phyloP scores from a whole-genome alignment of 2,888 invertebrate genomes.

The Caenorhabditis sp. region DNA sequence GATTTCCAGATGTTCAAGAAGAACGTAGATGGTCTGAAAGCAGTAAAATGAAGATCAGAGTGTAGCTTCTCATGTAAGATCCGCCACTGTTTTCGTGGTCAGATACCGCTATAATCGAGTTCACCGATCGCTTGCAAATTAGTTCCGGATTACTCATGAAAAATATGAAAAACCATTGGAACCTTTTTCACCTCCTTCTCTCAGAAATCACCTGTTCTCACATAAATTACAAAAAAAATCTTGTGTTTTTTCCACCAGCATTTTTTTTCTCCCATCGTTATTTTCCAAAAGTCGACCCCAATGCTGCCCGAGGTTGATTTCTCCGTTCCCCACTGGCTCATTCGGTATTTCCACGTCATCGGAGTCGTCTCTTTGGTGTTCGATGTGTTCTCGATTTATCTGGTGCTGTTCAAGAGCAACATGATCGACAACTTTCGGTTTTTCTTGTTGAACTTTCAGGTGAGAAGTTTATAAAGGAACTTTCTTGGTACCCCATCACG shows the following conservation, averaged over 20 bases:
- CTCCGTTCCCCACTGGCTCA: conserved; percentile 38
- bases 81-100: no score
- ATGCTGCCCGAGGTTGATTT: conserved; percentile 7
- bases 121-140: not conserved
- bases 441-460: conserved; percentile 55
- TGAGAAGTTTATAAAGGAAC: not conserved
- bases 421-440: conserved; percentile 45
- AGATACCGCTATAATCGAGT: no score
- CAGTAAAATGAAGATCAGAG: no score
- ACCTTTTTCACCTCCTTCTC: no score
- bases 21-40: no score
- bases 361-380: conserved; percentile 28
- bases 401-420: conserved; percentile 37
- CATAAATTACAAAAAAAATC: no score
- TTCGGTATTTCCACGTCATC: conserved; percentile 39
- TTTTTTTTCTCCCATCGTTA: no score
- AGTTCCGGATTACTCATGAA: conserved; percentile 1
- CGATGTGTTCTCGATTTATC: conserved; percentile 44
- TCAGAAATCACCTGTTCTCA: not conserved
- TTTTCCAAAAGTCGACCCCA: no score
- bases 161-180: not conserved
- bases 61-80: no score
- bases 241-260: not conserved
- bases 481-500: no score
- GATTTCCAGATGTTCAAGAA: no score